A percentile compares a stretch with the other conserved stretches of the same genome.
Conservation (phyloP, 2,113 vertebrate genomes). For the Protobothrops mucrosquamatus region DNA sequence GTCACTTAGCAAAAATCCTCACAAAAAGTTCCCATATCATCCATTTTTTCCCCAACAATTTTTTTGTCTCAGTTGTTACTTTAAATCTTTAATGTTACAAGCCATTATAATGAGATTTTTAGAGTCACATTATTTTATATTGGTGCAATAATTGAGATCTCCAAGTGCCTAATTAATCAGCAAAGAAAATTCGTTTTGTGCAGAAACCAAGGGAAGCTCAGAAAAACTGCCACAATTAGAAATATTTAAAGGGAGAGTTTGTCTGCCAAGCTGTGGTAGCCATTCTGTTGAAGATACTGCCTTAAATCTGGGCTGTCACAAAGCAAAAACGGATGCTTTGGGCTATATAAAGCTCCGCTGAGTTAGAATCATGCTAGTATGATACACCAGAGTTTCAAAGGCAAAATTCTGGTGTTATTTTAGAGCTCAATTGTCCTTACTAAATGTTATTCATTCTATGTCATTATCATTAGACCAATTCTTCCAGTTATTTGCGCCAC, state of each 20-base stretch:
- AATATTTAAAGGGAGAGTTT: slow-evolving; percentile 50
- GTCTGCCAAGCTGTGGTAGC: slow-evolving; percentile 32
- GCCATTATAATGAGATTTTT: slow-evolving; percentile 43
- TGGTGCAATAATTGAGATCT: slow-evolving; percentile 54
- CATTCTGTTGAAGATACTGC: slow-evolving; percentile 37
- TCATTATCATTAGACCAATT: slow-evolving; percentile 12
- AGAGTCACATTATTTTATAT: slow-evolving; percentile 40
- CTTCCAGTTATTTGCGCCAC: not conserved
- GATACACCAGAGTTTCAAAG: not conserved
- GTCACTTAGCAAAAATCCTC: not conserved
- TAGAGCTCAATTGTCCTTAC: slow-evolving; percentile 7
- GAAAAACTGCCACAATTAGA: slow-evolving; percentile 25
- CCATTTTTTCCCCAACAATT: not conserved
- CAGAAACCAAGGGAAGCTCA: slow-evolving; percentile 35
- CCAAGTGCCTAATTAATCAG: slow-evolving; percentile 64
- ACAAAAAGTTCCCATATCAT: not conserved
- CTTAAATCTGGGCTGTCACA: slow-evolving; percentile 30
- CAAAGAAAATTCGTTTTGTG: slow-evolving; percentile 57
- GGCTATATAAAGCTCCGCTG: not conserved
- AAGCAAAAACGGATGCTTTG: slow-evolving; percentile 35
- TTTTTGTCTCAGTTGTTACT: slow-evolving; percentile 37
- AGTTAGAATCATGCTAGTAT: slow-evolving; percentile 14
- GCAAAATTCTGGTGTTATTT: not conserved
- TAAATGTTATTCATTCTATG: not conserved
- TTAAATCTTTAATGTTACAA: slow-evolving; percentile 57